Evolutionary conservation across 2,797 vertebrate species (phyloP).

Genomic region (Rhinella marina): DNA sequence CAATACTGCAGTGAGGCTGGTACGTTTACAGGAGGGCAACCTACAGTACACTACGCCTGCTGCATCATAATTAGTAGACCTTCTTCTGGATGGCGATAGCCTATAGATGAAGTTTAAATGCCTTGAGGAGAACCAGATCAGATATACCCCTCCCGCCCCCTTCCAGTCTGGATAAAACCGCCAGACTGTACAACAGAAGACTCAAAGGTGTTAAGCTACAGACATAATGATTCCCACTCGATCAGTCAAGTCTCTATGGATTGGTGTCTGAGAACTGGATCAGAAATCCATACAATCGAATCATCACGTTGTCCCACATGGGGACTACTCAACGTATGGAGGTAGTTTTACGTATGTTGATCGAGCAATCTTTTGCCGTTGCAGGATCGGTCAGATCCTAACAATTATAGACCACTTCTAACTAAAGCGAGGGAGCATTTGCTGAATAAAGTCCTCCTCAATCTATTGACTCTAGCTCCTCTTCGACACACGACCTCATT

Average conservation of each 20-base stretch:
- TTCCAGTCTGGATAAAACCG: background rate
- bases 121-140: background rate
- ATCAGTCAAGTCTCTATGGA: background rate
- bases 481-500: background rate
- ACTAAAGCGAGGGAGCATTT: background rate
- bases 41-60: background rate
- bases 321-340: background rate
- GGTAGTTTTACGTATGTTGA: background rate
- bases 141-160: background rate
- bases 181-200: background rate
- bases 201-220: background rate
- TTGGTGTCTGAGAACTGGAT: background rate
- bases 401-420: background rate
- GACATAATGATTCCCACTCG: background rate
- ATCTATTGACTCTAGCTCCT: conserved; percentile 9
- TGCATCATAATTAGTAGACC: background rate
- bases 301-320: background rate
- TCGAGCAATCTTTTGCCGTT: background rate
- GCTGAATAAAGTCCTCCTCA: background rate
- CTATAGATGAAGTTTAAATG: background rate
- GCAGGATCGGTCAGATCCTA: background rate
- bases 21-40: conserved; percentile 15
- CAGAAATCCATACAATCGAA: background rate
- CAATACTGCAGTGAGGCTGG: conserved; percentile 45
- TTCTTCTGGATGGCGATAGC: too few relatives aligned